phyloP scores from a whole-genome alignment of 2,797 vertebrate genomes.

The Sphenopsis melanotis region DNA sequence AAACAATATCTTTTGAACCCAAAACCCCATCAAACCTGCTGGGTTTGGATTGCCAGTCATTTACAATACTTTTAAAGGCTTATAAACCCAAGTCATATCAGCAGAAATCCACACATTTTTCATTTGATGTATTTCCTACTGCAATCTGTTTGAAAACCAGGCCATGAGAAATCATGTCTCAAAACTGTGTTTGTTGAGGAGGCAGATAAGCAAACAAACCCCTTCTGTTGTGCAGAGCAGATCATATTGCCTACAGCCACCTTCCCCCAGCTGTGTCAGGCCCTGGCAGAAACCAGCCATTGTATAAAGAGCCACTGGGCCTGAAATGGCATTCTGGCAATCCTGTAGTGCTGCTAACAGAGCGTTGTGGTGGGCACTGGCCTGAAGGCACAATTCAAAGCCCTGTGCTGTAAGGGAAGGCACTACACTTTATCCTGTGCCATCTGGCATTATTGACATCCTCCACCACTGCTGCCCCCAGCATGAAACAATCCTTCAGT shows the following conservation, averaged over 20 bases:
- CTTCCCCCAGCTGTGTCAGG: not conserved
- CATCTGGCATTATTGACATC: accelerated
- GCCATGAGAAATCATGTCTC: not conserved
- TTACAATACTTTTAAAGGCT: not conserved
- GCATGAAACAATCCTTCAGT: not conserved
- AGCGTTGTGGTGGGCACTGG: not conserved
- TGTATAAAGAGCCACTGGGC: not conserved
- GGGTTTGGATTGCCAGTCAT: not conserved
- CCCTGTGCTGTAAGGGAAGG: not conserved
- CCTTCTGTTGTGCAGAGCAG: not conserved
- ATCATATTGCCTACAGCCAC: too few relatives aligned
- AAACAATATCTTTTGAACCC: not conserved
- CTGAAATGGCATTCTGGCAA: not conserved
- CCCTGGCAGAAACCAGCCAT: not conserved
- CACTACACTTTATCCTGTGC: accelerated
- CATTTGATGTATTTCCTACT: not conserved
- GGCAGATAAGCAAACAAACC: not conserved
- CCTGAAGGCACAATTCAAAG: not conserved
- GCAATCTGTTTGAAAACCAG: not conserved
- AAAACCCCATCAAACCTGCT: not conserved
- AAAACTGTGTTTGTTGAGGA: not conserved
- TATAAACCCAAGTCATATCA: not conserved
- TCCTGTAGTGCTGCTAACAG: not conserved
- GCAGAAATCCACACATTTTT: not conserved
- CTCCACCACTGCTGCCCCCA: not conserved